Evolutionary conservation across 2,797 vertebrate species (phyloP), one percentile per base, ranked within the genome.

Genomic region (Esox lucius): DNA sequence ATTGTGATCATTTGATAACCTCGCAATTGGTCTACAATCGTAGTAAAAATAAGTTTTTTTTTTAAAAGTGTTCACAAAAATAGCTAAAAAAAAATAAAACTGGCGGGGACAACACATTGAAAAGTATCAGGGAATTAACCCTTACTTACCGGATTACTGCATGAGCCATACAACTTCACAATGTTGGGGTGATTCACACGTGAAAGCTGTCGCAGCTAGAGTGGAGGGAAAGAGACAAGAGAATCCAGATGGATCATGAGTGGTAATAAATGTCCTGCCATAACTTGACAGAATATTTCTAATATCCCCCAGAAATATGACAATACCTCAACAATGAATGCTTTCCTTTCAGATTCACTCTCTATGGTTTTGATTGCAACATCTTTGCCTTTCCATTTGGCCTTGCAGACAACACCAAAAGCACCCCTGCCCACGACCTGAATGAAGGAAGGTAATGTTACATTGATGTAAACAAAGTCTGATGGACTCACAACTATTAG

Each of bases 331-430:
- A 99, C 97, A 85, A 95, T 94, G 84, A 99, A 99, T 71, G 98
- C 97, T 90, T 97, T 99, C 88, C 97, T 94, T 90, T 99, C 98
- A 2, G 97, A 99, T 94, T 99, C 98, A 87, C 97, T 99, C 92
- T 99, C 98, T 85, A 99, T 99, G 75, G 98, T 98, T 88, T 99
- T 99, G 91, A 99, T 99, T 62, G 98, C 98, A 72, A 99, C 97
- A 90, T 99, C 97, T 91, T 97, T 99, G 87, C 95, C 97, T 94
- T 96, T 94, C 98, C 98, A 99, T 87, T 99, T 99, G 86, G 97
- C 98, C 91, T 97, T 98, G 91, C 97, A 99, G 80, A 99, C 98
- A 66, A 99, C 97, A 75, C 98, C 98, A 87, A 99, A 99, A 12
- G 98, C 97, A 88, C 97, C 98, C 95, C 97, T 96, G 83, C 97